Percentiles rank a stretch among this genome's conserved stretches.
Evolutionary conservation across 2,113 vertebrate species (phyloP).

Genomic region (Antechinus flavipes): DNA sequence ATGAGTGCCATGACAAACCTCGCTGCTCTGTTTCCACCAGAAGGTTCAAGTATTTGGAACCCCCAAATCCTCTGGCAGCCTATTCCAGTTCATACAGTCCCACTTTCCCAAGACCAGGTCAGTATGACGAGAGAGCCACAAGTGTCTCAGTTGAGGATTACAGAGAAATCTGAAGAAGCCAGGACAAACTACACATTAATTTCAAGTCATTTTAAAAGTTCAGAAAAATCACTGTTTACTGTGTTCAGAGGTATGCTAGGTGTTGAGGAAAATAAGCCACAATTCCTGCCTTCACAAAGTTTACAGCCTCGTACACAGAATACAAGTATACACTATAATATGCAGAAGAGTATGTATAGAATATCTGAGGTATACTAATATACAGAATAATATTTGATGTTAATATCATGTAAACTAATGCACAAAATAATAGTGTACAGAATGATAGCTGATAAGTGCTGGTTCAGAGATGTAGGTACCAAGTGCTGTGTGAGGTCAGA

Average conservation of each 20-base stretch:
- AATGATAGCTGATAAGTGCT: neutral
- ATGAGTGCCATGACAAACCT: constrained; percentile 93
- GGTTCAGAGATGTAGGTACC: neutral
- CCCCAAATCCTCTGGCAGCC: constrained; percentile 90
- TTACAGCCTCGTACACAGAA: neutral
- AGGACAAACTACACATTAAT: neutral
- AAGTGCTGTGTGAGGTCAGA: neutral
- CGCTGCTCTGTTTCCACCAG: constrained; percentile 91
- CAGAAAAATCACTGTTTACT: neutral
- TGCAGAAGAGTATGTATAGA: too few species aligned
- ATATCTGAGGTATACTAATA: too few species aligned
- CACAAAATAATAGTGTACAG: neutral
- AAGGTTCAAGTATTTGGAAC: constrained; percentile 84
- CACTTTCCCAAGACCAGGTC: constrained; percentile 87
- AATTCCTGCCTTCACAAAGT: neutral
- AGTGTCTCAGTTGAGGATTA: neutral
- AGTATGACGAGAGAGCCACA: constrained; percentile 55
- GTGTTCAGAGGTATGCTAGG: neutral
- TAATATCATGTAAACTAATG: too few species aligned
- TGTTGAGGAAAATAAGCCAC: neutral
- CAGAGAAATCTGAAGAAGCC: neutral
- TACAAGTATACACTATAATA: too few species aligned
- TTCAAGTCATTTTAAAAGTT: neutral
- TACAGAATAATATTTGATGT: too few species aligned
- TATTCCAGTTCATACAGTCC: constrained; percentile 91